Conservation (phyloP, 2,797 vertebrate genomes). For the Eulemur mongoz region DNA sequence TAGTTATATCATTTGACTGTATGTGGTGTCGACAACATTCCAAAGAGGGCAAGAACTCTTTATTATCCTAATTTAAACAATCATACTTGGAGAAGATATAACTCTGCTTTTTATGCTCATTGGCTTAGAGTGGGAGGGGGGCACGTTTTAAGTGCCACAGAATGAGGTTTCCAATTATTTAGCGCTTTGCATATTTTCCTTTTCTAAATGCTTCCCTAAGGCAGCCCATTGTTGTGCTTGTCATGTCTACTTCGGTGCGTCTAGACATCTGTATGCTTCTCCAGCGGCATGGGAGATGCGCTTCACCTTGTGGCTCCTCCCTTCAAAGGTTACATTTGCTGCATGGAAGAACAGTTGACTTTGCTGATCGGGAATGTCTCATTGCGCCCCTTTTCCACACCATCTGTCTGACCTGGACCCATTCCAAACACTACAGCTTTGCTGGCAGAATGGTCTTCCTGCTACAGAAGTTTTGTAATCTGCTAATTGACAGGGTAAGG, state of each 20-base stretch:
- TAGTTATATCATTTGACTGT: conserved; percentile 86
- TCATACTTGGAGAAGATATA: conserved; percentile 83
- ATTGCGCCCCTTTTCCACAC: conserved; percentile 90
- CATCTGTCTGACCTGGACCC: conserved; percentile 94
- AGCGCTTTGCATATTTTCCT: neutral
- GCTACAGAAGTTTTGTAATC: conserved; percentile 92
- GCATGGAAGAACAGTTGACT: conserved; percentile 86
- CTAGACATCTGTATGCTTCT: neutral
- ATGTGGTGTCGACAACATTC: conserved; percentile 82
- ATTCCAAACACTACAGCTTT: conserved; percentile 88
- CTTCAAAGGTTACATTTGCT: conserved; percentile 85
- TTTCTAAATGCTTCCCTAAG: conserved; percentile 16
- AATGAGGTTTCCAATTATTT: conserved; percentile 38
- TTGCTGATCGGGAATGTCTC: conserved; percentile 86
- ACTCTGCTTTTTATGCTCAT: neutral
- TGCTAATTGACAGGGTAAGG: conserved; percentile 92
- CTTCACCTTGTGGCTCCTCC: conserved; percentile 87
- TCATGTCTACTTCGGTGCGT: neutral
- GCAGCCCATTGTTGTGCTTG: neutral
- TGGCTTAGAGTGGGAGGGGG: neutral
- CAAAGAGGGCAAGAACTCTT: conserved; percentile 86
- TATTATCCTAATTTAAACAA: conserved; percentile 84
- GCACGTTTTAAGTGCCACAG: neutral
- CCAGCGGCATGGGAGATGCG: conserved; percentile 85
- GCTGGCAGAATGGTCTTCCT: conserved; percentile 89